Evolutionary conservation across 23 tunicate species (phyloP).

Genomic region (Styela clava): DNA sequence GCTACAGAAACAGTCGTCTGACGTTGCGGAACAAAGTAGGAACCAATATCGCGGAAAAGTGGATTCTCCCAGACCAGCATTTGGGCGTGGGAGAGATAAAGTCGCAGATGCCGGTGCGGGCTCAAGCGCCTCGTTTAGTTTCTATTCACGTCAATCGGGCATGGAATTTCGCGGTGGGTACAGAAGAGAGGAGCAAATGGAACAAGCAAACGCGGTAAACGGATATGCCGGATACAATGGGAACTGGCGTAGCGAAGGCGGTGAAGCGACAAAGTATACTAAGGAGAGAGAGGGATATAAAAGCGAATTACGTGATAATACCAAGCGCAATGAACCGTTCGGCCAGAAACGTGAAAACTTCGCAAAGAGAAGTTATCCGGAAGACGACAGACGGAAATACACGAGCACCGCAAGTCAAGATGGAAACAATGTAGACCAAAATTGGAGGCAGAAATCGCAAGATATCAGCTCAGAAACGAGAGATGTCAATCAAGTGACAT

Average conservation of each 20-base stretch:
- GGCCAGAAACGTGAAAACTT: neutral
- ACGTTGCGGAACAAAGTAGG: conserved; percentile 13
- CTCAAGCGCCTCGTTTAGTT: conserved; percentile 2
- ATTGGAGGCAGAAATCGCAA: neutral
- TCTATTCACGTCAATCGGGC: neutral
- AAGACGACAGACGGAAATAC: neutral
- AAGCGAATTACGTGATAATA: neutral
- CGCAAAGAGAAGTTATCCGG: neutral
- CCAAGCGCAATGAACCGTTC: neutral
- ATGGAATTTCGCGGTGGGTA: conserved; percentile 29
- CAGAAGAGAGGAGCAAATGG: conserved; percentile 13
- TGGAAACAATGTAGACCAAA: neutral
- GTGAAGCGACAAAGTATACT: conserved; percentile 13
- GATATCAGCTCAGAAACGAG: neutral
- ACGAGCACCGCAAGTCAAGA: neutral
- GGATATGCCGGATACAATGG: conserved; percentile 26
- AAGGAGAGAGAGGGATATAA: conserved; percentile 4
- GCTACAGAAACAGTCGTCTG: neutral
- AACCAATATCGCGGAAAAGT: neutral
- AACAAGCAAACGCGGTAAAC: conserved; percentile 11
- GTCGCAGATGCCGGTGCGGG: conserved; percentile 27
- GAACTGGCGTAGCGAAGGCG: conserved; percentile 13
- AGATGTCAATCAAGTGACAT: neutral
- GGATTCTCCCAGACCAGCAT: conserved; percentile 18
- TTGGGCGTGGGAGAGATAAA: conserved; percentile 26